phyloP scores from a whole-genome alignment of 2,113 vertebrate species.

The Channa argus region DNA sequence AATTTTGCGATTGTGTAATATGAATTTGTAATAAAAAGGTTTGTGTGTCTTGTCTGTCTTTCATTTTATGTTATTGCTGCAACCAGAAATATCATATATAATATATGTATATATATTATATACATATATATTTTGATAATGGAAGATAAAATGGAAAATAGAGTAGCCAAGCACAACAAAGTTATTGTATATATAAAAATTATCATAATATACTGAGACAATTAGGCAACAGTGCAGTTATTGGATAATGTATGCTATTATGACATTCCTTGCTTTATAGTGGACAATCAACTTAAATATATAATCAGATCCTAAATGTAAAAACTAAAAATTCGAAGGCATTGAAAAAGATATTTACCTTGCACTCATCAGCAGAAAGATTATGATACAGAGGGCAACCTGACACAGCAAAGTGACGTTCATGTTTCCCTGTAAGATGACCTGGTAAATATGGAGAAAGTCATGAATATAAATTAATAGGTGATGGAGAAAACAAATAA shows the following conservation, averaged over 20 bases:
- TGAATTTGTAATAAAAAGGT: too few relatives aligned
- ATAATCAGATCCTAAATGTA: background rate
- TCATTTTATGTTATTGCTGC: background rate
- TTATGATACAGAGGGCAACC: constrained; percentile 98
- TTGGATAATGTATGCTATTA: too few relatives aligned
- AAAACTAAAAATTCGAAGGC: background rate
- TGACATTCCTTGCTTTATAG: background rate
- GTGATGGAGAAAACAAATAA: background rate
- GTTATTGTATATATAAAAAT: background rate
- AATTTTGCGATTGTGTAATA: background rate
- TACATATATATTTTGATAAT: too few relatives aligned
- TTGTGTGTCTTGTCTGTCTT: background rate
- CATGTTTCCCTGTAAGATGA: constrained; percentile 97
- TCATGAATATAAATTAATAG: background rate
- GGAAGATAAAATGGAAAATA: background rate
- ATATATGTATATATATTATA: too few relatives aligned
- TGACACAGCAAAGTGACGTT: constrained; percentile 97
- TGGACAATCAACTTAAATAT: background rate
- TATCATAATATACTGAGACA: too few relatives aligned
- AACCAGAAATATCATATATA: too few relatives aligned
- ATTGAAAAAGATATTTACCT: constrained; percentile 79
- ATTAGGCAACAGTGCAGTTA: background rate
- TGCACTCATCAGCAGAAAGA: constrained; percentile 98
- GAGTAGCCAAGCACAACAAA: background rate
- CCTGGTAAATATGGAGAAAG: constrained; percentile 77